Conservation (phyloP, 2,888 invertebrate species). For the Phasia obesa region DNA sequence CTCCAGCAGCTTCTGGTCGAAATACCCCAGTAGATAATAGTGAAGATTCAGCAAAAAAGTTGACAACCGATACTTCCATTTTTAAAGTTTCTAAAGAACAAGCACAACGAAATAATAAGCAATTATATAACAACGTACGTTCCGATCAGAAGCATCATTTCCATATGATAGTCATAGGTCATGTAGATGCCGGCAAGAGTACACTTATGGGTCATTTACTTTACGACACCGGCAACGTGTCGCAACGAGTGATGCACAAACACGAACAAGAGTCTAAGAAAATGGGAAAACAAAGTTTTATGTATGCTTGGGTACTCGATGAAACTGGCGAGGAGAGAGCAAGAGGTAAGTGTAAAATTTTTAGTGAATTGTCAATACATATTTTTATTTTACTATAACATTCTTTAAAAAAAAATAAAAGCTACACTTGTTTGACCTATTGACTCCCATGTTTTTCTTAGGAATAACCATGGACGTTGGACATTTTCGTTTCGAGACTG, state of each 20-base stretch:
- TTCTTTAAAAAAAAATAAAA: too few species aligned
- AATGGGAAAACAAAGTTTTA: conserved; percentile 98
- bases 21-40: conserved; percentile 82
- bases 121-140: conserved; percentile 88
- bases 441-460: conserved; percentile 25
- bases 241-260: conserved; percentile 95
- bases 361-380: too few species aligned
- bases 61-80: conserved; percentile 55
- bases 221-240: conserved; percentile 93
- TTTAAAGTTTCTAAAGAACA: conserved; percentile 80
- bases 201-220: conserved; percentile 96
- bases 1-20: conserved; percentile 86
- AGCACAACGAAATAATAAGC: conserved; percentile 83
- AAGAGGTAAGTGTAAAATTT: conserved; percentile 84
- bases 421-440: too few species aligned
- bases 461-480: conserved; percentile 99
- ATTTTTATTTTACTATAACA: not conserved
- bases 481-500: conserved; percentile 94
- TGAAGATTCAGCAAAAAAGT: conserved; percentile 73
- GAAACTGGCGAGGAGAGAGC: conserved; percentile 98
- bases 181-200: conserved; percentile 88
- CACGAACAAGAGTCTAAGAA: conserved; percentile 99
- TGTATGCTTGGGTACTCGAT: conserved; percentile 99
- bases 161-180: conserved; percentile 96
- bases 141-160: conserved; percentile 92